phyloP scores from a whole-genome alignment of 2,113 vertebrate species.

The Phyllopteryx taeniolatus region DNA sequence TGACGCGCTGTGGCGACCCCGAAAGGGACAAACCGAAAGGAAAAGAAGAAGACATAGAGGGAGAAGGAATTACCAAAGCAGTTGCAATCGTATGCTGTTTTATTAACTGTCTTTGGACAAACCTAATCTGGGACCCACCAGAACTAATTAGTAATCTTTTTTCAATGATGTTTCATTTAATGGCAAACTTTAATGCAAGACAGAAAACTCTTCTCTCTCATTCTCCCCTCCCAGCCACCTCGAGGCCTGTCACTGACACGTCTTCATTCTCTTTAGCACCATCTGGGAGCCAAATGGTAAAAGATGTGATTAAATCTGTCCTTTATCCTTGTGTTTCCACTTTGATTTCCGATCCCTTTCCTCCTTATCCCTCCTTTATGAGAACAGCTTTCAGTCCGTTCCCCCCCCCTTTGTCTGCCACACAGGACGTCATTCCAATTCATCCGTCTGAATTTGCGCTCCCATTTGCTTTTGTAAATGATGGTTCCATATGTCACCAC shows the following conservation, averaged over 20 bases:
- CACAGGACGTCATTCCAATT: conserved; percentile 29
- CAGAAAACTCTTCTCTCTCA: neutral
- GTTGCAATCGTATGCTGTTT: neutral
- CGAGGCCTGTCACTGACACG: conserved; percentile 30
- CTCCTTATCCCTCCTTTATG: conserved; percentile 11
- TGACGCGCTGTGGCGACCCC: too few species aligned
- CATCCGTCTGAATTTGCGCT: conserved; percentile 9
- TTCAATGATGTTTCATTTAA: neutral
- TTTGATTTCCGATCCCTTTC: conserved; percentile 20
- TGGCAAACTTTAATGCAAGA: neutral
- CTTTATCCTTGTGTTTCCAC: conserved; percentile 44
- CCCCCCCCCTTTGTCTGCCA: conserved; percentile 6
- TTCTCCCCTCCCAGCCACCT: conserved; percentile 15
- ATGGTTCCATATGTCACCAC: neutral
- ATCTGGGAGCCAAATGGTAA: conserved; percentile 49
- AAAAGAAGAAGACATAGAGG: neutral
- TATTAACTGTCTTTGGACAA: neutral
- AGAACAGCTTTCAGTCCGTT: conserved; percentile 1
- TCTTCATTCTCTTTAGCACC: conserved; percentile 24
- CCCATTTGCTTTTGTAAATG: conserved; percentile 17
- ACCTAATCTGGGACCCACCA: neutral
- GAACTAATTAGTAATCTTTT: neutral
- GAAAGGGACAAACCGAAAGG: neutral
- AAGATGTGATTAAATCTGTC: conserved; percentile 52
- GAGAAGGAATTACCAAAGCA: neutral